Evolutionary conservation across 2,113 vertebrate species (phyloP).

Genomic region (Oreotrochilus melanogaster): DNA sequence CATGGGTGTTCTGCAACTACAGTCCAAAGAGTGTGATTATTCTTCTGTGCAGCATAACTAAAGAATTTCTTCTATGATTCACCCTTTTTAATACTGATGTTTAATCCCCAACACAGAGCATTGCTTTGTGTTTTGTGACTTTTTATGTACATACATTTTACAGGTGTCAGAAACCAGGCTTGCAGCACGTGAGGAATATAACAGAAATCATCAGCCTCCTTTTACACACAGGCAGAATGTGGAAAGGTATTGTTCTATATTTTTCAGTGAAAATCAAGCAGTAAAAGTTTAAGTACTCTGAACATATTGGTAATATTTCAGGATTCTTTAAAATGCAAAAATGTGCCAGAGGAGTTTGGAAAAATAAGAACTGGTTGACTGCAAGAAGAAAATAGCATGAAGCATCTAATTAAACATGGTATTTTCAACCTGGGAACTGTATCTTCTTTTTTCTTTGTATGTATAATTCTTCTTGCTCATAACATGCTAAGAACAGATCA

Average conservation of each 20-base stretch:
- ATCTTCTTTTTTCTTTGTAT: not conserved
- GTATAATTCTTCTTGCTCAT: not conserved
- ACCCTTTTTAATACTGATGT: not conserved
- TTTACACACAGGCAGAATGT: conserved; percentile 83
- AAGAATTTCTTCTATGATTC: not conserved
- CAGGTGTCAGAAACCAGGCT: conserved; percentile 88
- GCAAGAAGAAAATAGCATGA: not conserved
- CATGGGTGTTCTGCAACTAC: not conserved
- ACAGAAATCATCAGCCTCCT: conserved; percentile 77
- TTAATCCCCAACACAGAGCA: not conserved
- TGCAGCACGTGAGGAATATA: conserved; percentile 85
- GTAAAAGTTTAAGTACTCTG: not conserved
- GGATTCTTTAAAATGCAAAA: not conserved
- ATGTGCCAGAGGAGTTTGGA: not conserved
- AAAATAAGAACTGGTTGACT: not conserved
- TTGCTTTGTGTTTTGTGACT: not conserved
- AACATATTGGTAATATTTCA: not conserved
- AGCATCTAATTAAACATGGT: not conserved
- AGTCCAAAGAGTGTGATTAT: not conserved
- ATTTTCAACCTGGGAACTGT: not conserved
- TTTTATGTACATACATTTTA: not conserved
- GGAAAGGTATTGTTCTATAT: conserved; percentile 78
- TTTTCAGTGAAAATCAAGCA: not conserved
- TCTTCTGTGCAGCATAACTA: not conserved
- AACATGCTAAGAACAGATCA: not conserved